Percentiles rank a stretch among this genome's conserved stretches.
Evolutionary conservation across 2,888 invertebrate species (phyloP).

Genomic region (Philereme transversata): DNA sequence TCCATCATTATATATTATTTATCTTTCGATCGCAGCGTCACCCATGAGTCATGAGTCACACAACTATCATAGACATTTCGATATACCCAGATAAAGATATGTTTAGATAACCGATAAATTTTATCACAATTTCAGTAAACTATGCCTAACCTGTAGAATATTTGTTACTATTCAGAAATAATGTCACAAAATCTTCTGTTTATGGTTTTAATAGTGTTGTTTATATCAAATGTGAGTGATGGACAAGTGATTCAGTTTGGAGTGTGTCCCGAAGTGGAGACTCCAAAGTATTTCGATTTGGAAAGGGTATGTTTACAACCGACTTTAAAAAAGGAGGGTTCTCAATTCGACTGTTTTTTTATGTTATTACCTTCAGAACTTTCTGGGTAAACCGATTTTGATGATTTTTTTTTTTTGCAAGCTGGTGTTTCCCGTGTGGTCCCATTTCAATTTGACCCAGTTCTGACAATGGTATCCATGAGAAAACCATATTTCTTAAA

Average conservation of each 20-base stretch:
- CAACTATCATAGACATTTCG: conserved; percentile 14
- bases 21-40: no score
- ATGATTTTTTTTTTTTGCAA: no score
- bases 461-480: no score
- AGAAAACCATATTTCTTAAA: no score
- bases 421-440: no score
- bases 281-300: conserved; percentile 68
- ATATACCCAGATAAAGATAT: conserved; percentile 23
- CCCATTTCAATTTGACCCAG: no score
- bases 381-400: no score
- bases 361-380: no score
- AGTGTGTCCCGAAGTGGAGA: conserved; percentile 55
- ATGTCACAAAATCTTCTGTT: conserved; percentile 44
- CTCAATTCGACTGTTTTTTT: no score
- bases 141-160: conserved; percentile 11
- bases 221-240: conserved; percentile 37
- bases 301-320: conserved; percentile 63
- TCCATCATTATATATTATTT: no score
- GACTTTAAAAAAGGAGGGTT: no score
- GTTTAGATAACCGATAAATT: conserved; percentile 3
- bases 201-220: conserved; percentile 37
- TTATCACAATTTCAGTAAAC: conserved; percentile 15
- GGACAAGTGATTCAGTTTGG: conserved; percentile 70
- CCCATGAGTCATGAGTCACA: conserved; percentile 6
- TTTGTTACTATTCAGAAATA: conserved; percentile 26